These are phyloP conservation scores for rabbit (Oryctolagus cuniculus) DNA, from an alignment of 2,113 vertebrate species.

Conservation along the genomic window DNA sequence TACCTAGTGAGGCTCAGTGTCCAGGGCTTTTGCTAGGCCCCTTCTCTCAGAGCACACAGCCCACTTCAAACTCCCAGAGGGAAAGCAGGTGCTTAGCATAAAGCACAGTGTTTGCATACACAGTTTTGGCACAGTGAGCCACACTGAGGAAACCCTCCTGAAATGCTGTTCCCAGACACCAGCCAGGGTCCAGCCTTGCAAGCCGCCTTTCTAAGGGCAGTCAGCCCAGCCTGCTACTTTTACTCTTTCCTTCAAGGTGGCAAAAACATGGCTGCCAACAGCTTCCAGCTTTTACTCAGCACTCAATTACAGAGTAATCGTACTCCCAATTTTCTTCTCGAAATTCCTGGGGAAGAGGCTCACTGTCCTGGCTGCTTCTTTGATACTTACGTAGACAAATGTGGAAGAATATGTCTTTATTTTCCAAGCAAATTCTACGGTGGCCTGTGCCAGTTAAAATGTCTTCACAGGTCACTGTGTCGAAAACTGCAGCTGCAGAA, in stretches of 20 bases:
- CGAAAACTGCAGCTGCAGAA: neutral
- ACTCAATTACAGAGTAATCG: too few relatives aligned
- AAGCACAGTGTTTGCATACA: neutral
- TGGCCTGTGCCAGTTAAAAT: neutral
- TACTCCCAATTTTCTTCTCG: neutral
- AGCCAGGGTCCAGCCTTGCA: neutral
- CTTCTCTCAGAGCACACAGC: neutral
- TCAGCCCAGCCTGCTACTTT: too few relatives aligned
- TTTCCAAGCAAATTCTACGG: constrained; percentile 9
- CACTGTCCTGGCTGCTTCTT: neutral
- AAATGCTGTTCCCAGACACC: neutral
- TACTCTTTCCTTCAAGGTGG: neutral
- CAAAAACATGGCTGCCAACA: neutral
- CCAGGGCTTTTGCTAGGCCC: too few relatives aligned
- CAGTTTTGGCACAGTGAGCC: neutral
- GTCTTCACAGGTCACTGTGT: constrained; percentile 24
- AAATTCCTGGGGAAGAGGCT: neutral
- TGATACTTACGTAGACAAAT: neutral
- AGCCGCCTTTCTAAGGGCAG: neutral
- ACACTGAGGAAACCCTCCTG: neutral
- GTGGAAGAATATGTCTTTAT: neutral
- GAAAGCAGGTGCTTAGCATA: neutral
- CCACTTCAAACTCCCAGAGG: neutral
- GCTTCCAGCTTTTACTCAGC: neutral
- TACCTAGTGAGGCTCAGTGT: neutral